These are phyloP conservation scores for Pseudopodoces humilis DNA, from an alignment of 2,113 vertebrate species.

Conservation along the genomic window DNA sequence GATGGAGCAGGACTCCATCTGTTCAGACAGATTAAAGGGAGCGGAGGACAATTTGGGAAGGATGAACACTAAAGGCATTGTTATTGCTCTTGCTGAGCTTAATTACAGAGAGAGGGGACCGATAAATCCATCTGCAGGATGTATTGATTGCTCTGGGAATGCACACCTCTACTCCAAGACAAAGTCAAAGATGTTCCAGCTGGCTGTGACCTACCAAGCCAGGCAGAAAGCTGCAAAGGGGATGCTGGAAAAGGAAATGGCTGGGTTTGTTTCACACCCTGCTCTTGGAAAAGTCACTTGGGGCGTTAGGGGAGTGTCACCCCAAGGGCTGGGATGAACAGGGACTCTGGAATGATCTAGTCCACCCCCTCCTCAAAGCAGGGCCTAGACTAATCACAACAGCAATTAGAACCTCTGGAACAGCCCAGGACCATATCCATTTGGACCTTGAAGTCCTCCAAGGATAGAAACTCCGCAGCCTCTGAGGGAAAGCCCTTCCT, in stretches of 20 bases:
- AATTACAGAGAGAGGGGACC: constrained; percentile 46
- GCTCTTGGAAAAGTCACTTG: not conserved
- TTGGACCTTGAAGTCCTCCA: not conserved
- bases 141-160: not conserved
- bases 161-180: not conserved
- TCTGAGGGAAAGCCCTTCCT: not conserved
- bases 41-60: not conserved
- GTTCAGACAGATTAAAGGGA: constrained; percentile 28
- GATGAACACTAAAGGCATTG: constrained; percentile 19
- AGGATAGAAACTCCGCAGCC: rapidly evolving
- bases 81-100: constrained; percentile 50
- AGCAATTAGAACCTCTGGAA: not conserved
- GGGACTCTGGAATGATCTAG: not conserved
- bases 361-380: not conserved
- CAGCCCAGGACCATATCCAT: rapidly evolving
- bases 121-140: constrained; percentile 20
- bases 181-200: constrained; percentile 7
- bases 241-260: rapidly evolving
- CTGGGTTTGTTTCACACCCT: not conserved
- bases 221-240: not conserved
- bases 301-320: rapidly evolving
- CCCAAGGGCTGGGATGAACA: not conserved
- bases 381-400: not conserved
- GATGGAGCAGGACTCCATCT: constrained; percentile 52
- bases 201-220: not conserved